Conservation (phyloP, 2,888 invertebrate genomes). For the Phlogophora meticulosa region DNA sequence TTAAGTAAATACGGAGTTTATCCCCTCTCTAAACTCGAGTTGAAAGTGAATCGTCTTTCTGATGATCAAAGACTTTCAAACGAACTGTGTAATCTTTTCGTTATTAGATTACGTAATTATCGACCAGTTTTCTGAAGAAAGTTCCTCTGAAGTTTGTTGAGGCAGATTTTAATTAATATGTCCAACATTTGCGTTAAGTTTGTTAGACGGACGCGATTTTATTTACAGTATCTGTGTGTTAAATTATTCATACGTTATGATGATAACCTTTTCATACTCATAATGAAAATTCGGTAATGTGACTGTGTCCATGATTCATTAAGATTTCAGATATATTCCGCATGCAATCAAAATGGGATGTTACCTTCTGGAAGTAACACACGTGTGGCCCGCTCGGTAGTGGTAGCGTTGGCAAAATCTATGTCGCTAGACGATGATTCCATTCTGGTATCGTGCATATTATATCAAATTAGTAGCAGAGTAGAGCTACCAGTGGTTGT, state of each 20-base stretch:
- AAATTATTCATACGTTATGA: background rate
- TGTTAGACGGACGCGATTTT: background rate
- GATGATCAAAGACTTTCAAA: conserved; percentile 64
- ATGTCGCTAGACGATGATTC: too few species aligned
- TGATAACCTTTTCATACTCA: too few species aligned
- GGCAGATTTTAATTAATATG: background rate
- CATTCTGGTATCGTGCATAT: too few species aligned
- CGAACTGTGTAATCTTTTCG: conserved; percentile 53
- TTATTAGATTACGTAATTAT: conserved; percentile 49
- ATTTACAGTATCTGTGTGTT: background rate
- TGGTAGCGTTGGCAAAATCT: too few species aligned
- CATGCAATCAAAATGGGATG: too few species aligned
- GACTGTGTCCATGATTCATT: background rate
- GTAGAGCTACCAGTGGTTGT: background rate
- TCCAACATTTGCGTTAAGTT: conserved; percentile 5
- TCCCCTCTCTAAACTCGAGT: conserved; percentile 46
- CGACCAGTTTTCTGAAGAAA: conserved; percentile 24
- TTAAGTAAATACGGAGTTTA: conserved; percentile 46
- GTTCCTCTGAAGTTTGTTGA: conserved; percentile 8
- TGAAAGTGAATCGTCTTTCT: conserved; percentile 52
- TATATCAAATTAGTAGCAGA: background rate
- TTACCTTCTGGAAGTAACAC: too few species aligned
- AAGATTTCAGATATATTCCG: too few species aligned
- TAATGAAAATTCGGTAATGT: too few species aligned
- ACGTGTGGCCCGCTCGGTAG: too few species aligned